Evolutionary conservation across 2,113 vertebrate species (phyloP).

Genomic region (Bubo bubo): DNA sequence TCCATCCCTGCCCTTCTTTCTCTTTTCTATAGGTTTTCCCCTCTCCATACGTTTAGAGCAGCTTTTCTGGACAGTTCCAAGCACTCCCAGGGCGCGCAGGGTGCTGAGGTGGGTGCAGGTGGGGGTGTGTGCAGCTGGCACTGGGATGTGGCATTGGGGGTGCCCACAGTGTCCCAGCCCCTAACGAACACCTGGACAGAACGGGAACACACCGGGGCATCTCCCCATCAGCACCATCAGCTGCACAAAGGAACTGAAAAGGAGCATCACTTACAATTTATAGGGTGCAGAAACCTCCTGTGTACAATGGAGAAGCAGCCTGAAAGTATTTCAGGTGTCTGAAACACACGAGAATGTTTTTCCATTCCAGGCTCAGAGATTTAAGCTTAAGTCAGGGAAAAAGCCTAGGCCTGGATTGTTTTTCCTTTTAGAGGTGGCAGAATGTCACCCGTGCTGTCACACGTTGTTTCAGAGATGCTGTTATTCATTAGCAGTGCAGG

Average conservation of each 20-base stretch:
- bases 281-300: not conserved
- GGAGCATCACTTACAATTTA: not conserved
- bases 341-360: not conserved
- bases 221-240: not conserved
- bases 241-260: not conserved
- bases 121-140: not conserved
- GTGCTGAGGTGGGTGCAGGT: not conserved
- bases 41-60: not conserved
- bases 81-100: rapidly evolving
- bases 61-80: too few species aligned
- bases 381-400: not conserved
- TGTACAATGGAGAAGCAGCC: not conserved
- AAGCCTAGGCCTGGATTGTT: not conserved
- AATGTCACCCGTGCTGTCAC: not conserved
- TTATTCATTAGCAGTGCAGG: not conserved
- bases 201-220: not conserved
- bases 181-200: not conserved
- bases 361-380: not conserved
- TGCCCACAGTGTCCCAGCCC: not conserved
- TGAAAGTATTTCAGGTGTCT: not conserved
- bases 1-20: not conserved
- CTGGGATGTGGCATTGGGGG: rapidly evolving
- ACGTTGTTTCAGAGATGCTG: not conserved
- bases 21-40: not conserved
- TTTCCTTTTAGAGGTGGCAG: not conserved